These are phyloP conservation scores for Sternotherus odoratus DNA, from an alignment of 2,797 vertebrate genomes.

Conservation along the genomic window DNA sequence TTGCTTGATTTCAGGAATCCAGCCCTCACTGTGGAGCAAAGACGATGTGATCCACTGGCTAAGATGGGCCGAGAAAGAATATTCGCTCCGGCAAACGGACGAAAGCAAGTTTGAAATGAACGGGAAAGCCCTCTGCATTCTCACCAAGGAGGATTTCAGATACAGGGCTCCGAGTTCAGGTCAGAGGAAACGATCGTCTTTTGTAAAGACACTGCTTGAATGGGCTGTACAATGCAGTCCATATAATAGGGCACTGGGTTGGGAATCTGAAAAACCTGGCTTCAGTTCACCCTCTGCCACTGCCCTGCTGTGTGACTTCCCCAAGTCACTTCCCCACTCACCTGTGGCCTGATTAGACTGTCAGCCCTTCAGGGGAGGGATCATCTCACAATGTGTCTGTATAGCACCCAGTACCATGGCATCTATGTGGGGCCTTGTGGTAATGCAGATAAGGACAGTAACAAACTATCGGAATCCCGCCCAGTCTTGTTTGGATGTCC, in stretches of 20 bases:
- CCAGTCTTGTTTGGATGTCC: neutral
- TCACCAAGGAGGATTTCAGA: constrained; percentile 95
- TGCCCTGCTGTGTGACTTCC: neutral
- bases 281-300: neutral
- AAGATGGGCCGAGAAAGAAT: constrained; percentile 92
- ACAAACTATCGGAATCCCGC: neutral
- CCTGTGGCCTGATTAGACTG: neutral
- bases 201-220: neutral
- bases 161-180: constrained; percentile 90
- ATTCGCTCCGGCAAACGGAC: constrained; percentile 82
- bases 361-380: neutral
- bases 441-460: neutral
- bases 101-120: constrained; percentile 91
- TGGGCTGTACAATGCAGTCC: neutral
- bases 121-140: constrained; percentile 90
- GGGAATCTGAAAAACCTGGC: neutral
- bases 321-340: neutral
- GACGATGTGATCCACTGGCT: constrained; percentile 92
- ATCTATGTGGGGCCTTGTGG: neutral
- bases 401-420: too few species aligned
- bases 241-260: neutral
- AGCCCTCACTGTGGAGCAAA: constrained; percentile 92
- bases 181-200: constrained; percentile 50
- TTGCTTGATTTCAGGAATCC: constrained; percentile 85
- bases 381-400: too few species aligned